Percentiles rank a stretch among this genome's conserved stretches.
phyloP scores from a whole-genome alignment of 1,140 invertebrate species.

The Drosophila rhopaloa region DNA sequence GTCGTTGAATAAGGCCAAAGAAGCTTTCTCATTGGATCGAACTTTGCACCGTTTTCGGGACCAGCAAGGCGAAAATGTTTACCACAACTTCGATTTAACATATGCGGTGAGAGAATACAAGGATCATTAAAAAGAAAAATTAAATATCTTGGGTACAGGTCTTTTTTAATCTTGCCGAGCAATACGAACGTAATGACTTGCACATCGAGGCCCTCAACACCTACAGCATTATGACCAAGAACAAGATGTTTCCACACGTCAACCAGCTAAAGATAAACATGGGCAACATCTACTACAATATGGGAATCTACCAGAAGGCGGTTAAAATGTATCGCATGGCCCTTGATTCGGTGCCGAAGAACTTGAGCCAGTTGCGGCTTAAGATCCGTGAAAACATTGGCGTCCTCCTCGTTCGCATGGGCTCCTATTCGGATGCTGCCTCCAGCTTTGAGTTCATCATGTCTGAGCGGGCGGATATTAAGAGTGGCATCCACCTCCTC shows the following conservation, averaged over 20 bases:
- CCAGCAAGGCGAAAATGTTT: slow-evolving; percentile 93
- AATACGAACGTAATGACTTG: slow-evolving; percentile 97
- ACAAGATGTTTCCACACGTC: slow-evolving; percentile 94
- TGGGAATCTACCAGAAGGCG: slow-evolving; percentile 97
- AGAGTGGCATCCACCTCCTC: slow-evolving; percentile 95
- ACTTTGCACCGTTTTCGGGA: slow-evolving; percentile 95
- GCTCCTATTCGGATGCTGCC: slow-evolving; percentile 97
- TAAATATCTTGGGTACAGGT: slow-evolving; percentile 87
- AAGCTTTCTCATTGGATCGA: slow-evolving; percentile 96
- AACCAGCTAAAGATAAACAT: slow-evolving; percentile 98
- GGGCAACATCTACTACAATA: slow-evolving; percentile 98
- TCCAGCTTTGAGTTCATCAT: slow-evolving; percentile 99
- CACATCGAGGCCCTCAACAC: slow-evolving; percentile 97
- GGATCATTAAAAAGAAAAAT: neutral
- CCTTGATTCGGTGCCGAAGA: slow-evolving; percentile 96
- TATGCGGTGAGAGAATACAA: slow-evolving; percentile 90
- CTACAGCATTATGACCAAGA: slow-evolving; percentile 95
- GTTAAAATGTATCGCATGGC: slow-evolving; percentile 99
- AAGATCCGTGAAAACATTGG: slow-evolving; percentile 99
- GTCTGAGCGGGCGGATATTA: slow-evolving; percentile 96
- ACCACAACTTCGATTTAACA: slow-evolving; percentile 96
- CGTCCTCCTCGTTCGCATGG: slow-evolving; percentile 97
- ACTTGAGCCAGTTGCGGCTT: slow-evolving; percentile 95
- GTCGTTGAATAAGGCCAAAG: slow-evolving; percentile 96
- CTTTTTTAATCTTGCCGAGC: slow-evolving; percentile 96